Percentiles rank a stretch among this genome's conserved stretches.
These are phyloP conservation scores for Drosophila bifasciata DNA, from an alignment of 1,140 invertebrate species.

Conservation along the genomic window DNA sequence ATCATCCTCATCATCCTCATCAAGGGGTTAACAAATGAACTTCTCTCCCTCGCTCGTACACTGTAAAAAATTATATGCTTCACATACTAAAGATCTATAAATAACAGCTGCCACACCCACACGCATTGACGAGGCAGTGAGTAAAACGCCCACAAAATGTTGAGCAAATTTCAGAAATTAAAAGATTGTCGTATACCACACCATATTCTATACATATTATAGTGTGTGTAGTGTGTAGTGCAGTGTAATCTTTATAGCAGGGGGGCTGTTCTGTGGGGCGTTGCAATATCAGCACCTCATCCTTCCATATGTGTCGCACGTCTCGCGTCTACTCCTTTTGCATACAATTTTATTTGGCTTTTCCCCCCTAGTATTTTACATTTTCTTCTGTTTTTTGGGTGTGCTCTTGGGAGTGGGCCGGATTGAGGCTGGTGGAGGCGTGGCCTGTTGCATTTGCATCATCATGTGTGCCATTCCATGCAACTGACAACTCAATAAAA, in stretches of 20 bases:
- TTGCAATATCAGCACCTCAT: slow-evolving; percentile 74
- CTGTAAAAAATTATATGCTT: slow-evolving; percentile 11
- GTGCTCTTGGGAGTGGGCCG: slow-evolving; percentile 45
- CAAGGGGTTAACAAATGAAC: slow-evolving; percentile 32
- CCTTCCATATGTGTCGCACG: slow-evolving; percentile 44
- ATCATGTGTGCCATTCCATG: slow-evolving; percentile 62
- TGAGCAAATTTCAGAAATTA: slow-evolving; percentile 47
- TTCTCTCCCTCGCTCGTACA: background rate
- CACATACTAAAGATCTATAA: too few species aligned
- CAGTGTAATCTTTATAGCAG: slow-evolving; percentile 15
- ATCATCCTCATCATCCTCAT: too few species aligned
- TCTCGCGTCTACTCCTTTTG: slow-evolving; percentile 26
- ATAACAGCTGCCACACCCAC: slow-evolving; percentile 33
- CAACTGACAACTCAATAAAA: slow-evolving; percentile 80
- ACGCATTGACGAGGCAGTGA: slow-evolving; percentile 25
- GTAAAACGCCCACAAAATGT: slow-evolving; percentile 51
- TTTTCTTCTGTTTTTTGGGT: slow-evolving; percentile 56
- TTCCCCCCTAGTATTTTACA: slow-evolving; percentile 18
- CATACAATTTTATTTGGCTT: slow-evolving; percentile 28
- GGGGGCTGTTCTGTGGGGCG: slow-evolving; percentile 52
- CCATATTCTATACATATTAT: too few species aligned
- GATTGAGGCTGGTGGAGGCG: slow-evolving; percentile 42
- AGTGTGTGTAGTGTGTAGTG: too few species aligned
- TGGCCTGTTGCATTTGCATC: slow-evolving; percentile 55
- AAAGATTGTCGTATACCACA: slow-evolving; percentile 41